A percentile compares a stretch with the other conserved stretches of the same genome.
Evolutionary conservation across 2,797 vertebrate genomes (phyloP).

Genomic region (Thripadectes ignobilis): DNA sequence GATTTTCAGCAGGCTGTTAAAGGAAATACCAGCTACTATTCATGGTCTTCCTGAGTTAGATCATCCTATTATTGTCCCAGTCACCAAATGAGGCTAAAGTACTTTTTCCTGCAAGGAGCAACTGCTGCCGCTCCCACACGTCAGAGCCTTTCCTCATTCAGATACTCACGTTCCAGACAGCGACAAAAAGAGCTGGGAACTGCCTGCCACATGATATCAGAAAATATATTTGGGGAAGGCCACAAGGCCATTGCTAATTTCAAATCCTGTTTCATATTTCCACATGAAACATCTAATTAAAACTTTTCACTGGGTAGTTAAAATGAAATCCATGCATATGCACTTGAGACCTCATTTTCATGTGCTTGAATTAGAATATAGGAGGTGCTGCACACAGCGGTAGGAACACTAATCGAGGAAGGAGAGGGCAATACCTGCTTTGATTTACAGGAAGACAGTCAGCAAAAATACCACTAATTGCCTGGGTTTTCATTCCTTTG

Average conservation of each 20-base stretch:
- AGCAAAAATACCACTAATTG: conserved; percentile 42
- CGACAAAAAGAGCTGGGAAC: conserved; percentile 4
- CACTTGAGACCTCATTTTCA: conserved; percentile 33
- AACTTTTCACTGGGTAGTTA: conserved; percentile 44
- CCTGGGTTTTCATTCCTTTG: conserved; percentile 41
- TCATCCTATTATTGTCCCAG: conserved; percentile 45
- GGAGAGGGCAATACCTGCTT: conserved; percentile 12
- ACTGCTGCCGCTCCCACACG: neutral
- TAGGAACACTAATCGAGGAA: conserved; percentile 31
- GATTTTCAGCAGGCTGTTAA: neutral
- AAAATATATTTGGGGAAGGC: neutral
- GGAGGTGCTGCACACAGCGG: neutral
- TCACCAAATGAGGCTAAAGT: conserved; percentile 1
- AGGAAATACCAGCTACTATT: conserved; percentile 34
- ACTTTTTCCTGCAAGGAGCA: conserved; percentile 5
- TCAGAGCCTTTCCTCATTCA: neutral
- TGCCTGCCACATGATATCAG: neutral
- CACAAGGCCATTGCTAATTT: conserved; percentile 4
- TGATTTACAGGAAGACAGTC: conserved; percentile 54
- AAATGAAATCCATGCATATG: neutral
- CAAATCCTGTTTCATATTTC: conserved; percentile 49
- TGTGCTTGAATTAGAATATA: conserved; percentile 34
- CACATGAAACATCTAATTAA: conserved; percentile 59
- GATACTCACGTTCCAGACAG: neutral
- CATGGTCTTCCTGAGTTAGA: conserved; percentile 41